Evolutionary conservation across 2,797 vertebrate genomes (phyloP).

Genomic region (Tinamus major): DNA sequence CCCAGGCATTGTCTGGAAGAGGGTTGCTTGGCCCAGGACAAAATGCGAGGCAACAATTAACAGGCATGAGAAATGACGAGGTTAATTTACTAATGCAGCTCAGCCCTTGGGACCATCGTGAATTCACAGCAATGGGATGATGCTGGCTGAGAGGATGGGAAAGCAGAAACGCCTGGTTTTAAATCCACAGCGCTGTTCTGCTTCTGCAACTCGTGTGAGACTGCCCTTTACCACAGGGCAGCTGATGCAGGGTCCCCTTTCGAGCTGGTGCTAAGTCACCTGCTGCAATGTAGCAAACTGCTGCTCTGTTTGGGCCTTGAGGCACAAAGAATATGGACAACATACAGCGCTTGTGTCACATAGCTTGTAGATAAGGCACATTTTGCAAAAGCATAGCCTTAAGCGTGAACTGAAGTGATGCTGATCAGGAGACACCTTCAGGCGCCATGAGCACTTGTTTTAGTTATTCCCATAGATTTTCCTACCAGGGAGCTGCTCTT

Average conservation of each 20-base stretch:
- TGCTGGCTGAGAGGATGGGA: fast-evolving
- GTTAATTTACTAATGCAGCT: neutral
- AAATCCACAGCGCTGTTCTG: fast-evolving
- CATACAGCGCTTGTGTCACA: neutral
- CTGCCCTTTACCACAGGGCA: fast-evolving
- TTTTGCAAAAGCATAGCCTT: neutral
- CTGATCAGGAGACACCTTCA: neutral
- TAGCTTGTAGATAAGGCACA: neutral
- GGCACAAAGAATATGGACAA: fast-evolving
- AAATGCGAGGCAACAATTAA: neutral
- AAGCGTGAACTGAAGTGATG: fast-evolving
- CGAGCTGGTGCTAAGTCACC: neutral
- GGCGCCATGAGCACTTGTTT: neutral
- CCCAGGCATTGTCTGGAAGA: too few relatives aligned
- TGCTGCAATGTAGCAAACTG: neutral
- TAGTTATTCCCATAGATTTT: neutral
- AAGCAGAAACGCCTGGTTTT: neutral
- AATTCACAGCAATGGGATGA: neutral
- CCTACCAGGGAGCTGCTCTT: neutral
- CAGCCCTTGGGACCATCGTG: fast-evolving
- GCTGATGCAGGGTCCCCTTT: neutral
- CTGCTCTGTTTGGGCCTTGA: fast-evolving
- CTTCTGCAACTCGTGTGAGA: neutral
- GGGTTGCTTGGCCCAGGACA: neutral
- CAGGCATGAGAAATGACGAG: neutral